Evolutionary conservation across 2,113 vertebrate species (phyloP).

Genomic region (Penelope pileata): DNA sequence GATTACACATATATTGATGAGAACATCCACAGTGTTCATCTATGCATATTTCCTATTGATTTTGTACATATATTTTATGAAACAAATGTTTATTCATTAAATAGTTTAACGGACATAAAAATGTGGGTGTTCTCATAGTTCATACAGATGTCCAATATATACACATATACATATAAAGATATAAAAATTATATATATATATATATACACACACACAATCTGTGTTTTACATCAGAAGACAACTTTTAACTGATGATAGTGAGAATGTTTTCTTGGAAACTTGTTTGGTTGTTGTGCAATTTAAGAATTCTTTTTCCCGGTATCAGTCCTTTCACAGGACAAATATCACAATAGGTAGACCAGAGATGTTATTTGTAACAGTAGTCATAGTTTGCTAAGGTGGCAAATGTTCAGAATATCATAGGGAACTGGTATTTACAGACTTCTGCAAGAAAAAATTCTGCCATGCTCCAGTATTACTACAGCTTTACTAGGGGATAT

Average conservation of each 20-base stretch:
- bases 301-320: neutral
- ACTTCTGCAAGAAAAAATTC: neutral
- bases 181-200: constrained; percentile 26
- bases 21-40: constrained; percentile 47
- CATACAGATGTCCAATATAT: constrained; percentile 49
- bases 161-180: constrained; percentile 37
- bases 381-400: neutral
- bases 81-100: neutral
- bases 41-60: neutral
- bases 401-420: neutral
- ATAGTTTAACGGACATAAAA: neutral
- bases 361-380: neutral
- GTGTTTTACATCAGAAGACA: constrained; percentile 13
- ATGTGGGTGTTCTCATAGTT: constrained; percentile 59
- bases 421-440: neutral
- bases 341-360: neutral
- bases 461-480: neutral
- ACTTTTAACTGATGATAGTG: neutral
- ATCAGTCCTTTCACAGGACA: neutral
- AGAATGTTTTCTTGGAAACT: neutral
- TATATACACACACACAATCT: constrained; percentile 49
- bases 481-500: neutral
- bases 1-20: constrained; percentile 50
- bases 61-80: neutral
- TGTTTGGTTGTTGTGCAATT: neutral